Evolutionary conservation across 1,140 invertebrate species (phyloP).

Genomic region (Periplaneta americana): DNA sequence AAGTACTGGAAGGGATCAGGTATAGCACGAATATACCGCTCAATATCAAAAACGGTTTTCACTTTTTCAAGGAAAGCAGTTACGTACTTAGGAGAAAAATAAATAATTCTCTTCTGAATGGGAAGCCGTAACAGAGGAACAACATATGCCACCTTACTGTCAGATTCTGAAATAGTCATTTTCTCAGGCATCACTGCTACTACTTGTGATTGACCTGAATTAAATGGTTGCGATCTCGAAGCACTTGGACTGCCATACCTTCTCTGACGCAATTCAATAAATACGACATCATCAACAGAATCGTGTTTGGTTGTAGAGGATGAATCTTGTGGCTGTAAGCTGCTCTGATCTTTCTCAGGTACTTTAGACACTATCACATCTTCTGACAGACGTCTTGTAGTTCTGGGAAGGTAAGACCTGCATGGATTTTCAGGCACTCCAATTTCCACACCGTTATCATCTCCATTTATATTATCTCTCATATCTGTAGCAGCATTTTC

Average conservation of each 20-base stretch:
- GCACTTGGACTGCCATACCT: no score
- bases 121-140: background rate
- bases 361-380: no score
- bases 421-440: no score
- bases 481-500: no score
- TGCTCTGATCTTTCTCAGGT: background rate
- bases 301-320: background rate
- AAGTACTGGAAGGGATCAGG: background rate
- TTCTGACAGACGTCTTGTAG: no score
- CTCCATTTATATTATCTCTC: no score
- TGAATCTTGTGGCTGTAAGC: background rate
- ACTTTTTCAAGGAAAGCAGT: background rate
- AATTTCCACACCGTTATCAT: no score
- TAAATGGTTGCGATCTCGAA: no score
- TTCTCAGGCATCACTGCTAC: background rate
- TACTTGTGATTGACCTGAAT: no score
- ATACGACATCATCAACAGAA: no score
- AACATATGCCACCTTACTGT: background rate
- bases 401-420: no score
- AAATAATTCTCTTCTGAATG: background rate
- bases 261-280: no score
- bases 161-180: background rate
- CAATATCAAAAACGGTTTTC: background rate
- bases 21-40: background rate
- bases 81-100: background rate